Conservation (phyloP, 2,113 vertebrate genomes). For the Rhinopomastus cyanomelas region DNA sequence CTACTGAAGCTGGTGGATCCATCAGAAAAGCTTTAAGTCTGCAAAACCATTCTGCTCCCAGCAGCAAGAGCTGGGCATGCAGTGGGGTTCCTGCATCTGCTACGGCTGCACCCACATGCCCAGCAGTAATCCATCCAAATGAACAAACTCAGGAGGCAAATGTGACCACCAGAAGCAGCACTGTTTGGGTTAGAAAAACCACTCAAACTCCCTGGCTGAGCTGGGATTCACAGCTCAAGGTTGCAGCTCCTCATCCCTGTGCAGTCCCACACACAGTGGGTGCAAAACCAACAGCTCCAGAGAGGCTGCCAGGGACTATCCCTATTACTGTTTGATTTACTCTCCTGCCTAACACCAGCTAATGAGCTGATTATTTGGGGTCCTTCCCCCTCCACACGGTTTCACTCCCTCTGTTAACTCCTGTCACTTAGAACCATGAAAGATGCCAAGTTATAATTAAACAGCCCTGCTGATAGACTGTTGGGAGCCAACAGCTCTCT, state of each 20-base stretch:
- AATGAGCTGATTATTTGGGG: not conserved
- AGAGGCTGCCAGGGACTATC: not conserved
- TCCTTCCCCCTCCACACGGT: not conserved
- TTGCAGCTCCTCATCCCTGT: not conserved
- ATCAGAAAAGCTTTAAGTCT: not conserved
- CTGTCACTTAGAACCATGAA: slow-evolving; percentile 24
- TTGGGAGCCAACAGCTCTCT: slow-evolving; percentile 32
- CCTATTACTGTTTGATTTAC: not conserved
- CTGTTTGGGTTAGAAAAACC: not conserved
- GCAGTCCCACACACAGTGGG: not conserved
- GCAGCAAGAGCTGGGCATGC: not conserved
- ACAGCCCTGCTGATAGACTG: not conserved
- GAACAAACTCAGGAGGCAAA: not conserved
- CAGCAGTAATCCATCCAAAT: not conserved
- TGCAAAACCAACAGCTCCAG: not conserved
- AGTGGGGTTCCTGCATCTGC: not conserved
- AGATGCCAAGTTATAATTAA: slow-evolving; percentile 51
- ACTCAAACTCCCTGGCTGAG: not conserved
- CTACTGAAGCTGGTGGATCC: not conserved
- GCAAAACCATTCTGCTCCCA: not conserved
- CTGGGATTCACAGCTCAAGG: not conserved
- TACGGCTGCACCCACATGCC: not conserved
- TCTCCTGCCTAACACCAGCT: not conserved
- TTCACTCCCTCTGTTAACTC: slow-evolving; percentile 40
- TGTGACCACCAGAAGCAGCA: not conserved